phyloP scores from a whole-genome alignment of 2,888 invertebrate species.

The Agriopis marginaria region DNA sequence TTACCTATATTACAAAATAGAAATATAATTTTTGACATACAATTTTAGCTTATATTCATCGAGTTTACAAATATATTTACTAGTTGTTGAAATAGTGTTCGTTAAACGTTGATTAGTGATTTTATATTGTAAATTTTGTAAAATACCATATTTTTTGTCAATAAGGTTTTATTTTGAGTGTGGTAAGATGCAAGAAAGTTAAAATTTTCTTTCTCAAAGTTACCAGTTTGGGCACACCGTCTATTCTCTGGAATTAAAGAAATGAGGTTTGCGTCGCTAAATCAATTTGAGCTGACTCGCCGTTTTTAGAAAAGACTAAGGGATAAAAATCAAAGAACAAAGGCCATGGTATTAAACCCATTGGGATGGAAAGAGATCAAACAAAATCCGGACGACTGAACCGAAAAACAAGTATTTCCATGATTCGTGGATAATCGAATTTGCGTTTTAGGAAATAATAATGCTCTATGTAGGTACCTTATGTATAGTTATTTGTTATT shows the following conservation, averaged over 20 bases:
- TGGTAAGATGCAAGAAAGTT: slow-evolving; percentile 15
- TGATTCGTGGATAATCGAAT: slow-evolving; percentile 36
- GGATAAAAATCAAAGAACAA: slow-evolving; percentile 45
- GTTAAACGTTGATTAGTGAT: slow-evolving; percentile 14
- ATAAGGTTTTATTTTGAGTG: neutral
- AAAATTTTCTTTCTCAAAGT: slow-evolving; percentile 3
- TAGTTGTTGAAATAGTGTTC: slow-evolving; percentile 29
- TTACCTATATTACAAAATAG: neutral
- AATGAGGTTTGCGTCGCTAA: slow-evolving; percentile 20
- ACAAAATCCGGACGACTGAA: slow-evolving; percentile 30
- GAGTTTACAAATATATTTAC: slow-evolving; percentile 29
- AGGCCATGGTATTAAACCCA: slow-evolving; percentile 39
- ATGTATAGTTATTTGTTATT: neutral
- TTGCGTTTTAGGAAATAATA: slow-evolving; percentile 16
- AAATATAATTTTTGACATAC: slow-evolving; percentile 15
- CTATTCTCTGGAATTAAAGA: slow-evolving; percentile 6
- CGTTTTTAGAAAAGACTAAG: slow-evolving; percentile 25
- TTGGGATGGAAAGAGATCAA: slow-evolving; percentile 43
- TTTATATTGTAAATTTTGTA: slow-evolving; percentile 10
- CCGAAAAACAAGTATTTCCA: slow-evolving; percentile 39
- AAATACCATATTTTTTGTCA: slow-evolving; percentile 4
- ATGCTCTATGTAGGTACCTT: neutral
- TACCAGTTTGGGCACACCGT: slow-evolving; percentile 33
- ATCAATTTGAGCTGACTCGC: slow-evolving; percentile 25
- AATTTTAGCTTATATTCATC: slow-evolving; percentile 16